Evolutionary conservation across 2,797 vertebrate species (phyloP).

Genomic region (Darevskia mixta): DNA sequence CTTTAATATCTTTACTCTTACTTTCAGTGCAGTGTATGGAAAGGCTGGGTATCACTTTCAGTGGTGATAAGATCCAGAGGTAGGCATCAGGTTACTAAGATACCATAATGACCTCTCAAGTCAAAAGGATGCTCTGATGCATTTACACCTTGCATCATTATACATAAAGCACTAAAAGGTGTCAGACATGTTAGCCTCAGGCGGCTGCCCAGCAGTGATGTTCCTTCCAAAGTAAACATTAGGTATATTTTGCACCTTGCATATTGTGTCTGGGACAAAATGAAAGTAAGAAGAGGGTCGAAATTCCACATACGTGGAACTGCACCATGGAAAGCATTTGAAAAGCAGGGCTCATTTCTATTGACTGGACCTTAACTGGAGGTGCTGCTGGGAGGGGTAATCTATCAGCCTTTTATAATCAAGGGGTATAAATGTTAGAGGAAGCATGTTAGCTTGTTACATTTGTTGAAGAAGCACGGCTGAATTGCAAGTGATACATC

Average conservation of each 20-base stretch:
- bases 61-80: neutral
- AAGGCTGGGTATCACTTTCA: neutral
- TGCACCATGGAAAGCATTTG: neutral
- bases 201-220: neutral
- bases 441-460: neutral
- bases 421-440: neutral
- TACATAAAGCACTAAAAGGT: neutral
- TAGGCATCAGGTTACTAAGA: slow-evolving; percentile 22
- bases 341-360: neutral
- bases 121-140: slow-evolving; percentile 18
- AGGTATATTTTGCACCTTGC: neutral
- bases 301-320: neutral
- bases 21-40: neutral
- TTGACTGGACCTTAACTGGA: neutral
- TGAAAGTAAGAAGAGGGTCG: neutral
- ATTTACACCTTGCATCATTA: slow-evolving; percentile 22
- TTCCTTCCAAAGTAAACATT: neutral
- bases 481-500: neutral
- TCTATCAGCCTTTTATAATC: neutral
- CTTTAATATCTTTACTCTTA: neutral
- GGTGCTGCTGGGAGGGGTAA: neutral
- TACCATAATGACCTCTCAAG: slow-evolving; percentile 16
- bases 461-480: neutral
- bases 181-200: neutral
- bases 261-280: neutral